Conservation (phyloP, 2,888 invertebrate genomes). For the Alentia gelatinosa region DNA sequence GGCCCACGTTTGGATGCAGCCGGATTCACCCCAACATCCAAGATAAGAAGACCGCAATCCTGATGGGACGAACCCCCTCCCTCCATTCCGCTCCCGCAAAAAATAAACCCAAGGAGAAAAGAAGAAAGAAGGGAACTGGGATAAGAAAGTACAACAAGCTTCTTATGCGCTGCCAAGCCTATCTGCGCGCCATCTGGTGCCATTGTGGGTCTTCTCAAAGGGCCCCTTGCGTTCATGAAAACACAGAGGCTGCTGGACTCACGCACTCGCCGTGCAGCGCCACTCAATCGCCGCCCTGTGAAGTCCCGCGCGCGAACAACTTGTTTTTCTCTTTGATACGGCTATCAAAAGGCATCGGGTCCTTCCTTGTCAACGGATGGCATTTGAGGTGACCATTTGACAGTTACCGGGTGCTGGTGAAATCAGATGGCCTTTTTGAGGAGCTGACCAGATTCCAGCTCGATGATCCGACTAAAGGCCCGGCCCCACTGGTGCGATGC, state of each 20-base stretch:
- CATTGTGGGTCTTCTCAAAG: slow-evolving; percentile 49
- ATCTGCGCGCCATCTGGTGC: slow-evolving; percentile 16
- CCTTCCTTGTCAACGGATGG: background rate
- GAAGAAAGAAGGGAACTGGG: background rate
- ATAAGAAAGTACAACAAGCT: slow-evolving; percentile 31
- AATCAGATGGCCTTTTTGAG: too few species aligned
- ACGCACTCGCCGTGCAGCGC: background rate
- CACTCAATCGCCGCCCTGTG: background rate
- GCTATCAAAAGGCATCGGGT: background rate
- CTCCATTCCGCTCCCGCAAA: too few species aligned
- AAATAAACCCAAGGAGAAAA: background rate
- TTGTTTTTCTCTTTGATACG: background rate
- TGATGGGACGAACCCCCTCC: background rate
- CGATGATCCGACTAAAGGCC: too few species aligned
- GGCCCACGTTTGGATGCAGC: background rate
- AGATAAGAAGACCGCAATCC: background rate
- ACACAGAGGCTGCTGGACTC: background rate
- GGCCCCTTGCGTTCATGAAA: slow-evolving; percentile 8
- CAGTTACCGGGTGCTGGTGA: too few species aligned
- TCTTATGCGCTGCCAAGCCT: background rate
- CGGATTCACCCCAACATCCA: background rate
- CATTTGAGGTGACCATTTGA: background rate
- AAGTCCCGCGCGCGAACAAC: background rate
- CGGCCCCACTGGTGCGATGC: too few species aligned
- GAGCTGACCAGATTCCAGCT: too few species aligned